Base-by-base conservation (phyloP, 2,797 vertebrate species). In the Natrix natrix region DNA sequence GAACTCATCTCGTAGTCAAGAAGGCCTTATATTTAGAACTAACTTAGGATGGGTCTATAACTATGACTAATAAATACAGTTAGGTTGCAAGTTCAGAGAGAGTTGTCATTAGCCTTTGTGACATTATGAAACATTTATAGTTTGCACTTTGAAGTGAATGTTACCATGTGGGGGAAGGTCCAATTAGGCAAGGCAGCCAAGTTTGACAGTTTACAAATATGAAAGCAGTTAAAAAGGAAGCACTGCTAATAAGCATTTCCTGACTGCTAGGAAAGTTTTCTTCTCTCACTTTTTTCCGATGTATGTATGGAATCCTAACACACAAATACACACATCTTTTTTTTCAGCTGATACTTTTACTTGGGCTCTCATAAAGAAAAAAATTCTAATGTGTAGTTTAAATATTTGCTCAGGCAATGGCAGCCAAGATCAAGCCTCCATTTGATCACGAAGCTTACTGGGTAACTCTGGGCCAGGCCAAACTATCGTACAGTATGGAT, bases 141-240 rank as follows among this genome's bases (percentile, higher is more conserved):
- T 6, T 4, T 37, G 8, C 0, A 0, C 87, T 86, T 74, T 94
- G 86, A 91, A 88, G 93, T 89, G 95, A 92, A 48, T 32, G 16
- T 5, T 89, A 87, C 90, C 74, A 4, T 6, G 86, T 89, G 94
- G 37, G 69, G 91, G 90, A 92, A 95, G 5, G 37, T 54, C 91
- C 60, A 4, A 87, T 61, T 61, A 88, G 88, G 86, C 92, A 92
- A 22, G 88, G 28, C 91, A 91, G n/a, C 74, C 74, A 66, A 89
- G 28, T 94, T 94, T 93, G 90, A 3, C 54, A 95, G 83, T 90
- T 93, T 95, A 91, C 52, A 94, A 92, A 91, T 91, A 6, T 90
- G 87, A 94, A 94, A 90, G 91, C 60, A 4, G 43, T 88, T 91
- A 90, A 87, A 93, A 95, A 96, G 90, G 88, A 96, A 88, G 87